These are phyloP conservation scores for Urocyon cinereoargenteus DNA, from an alignment of 2,797 vertebrate genomes.

Conservation along the genomic window DNA sequence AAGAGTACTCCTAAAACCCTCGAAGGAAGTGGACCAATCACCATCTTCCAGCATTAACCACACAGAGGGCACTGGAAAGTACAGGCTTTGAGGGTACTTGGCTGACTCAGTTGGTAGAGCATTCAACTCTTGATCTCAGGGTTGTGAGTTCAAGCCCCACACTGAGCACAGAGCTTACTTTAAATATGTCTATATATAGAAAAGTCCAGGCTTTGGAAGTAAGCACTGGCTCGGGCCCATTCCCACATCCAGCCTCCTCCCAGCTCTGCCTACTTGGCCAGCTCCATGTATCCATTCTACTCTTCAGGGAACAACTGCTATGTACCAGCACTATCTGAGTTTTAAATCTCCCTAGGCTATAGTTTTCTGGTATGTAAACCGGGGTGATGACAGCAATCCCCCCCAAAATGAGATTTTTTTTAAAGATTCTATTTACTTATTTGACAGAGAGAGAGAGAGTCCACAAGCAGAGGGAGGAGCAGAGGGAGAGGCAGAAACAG, in stretches of 20 bases:
- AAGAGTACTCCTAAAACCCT: background rate
- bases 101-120: background rate
- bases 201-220: background rate
- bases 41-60: background rate
- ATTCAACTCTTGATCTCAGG: background rate
- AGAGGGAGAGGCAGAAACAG: background rate
- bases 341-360: background rate
- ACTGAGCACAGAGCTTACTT: background rate
- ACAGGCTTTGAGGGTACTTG: background rate
- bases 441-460: background rate
- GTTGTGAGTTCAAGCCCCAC: background rate
- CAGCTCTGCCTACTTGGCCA: background rate
- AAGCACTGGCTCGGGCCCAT: background rate
- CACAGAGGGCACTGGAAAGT: background rate
- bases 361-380: background rate
- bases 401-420: background rate
- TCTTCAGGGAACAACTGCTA: background rate
- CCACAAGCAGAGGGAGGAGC: background rate
- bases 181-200: background rate
- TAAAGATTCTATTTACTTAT: background rate
- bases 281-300: background rate
- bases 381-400: background rate
- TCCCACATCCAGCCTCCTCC: background rate
- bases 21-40: background rate
- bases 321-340: background rate